Conservation (phyloP, 1,140 invertebrate genomes). For the Danaus plexippus region DNA sequence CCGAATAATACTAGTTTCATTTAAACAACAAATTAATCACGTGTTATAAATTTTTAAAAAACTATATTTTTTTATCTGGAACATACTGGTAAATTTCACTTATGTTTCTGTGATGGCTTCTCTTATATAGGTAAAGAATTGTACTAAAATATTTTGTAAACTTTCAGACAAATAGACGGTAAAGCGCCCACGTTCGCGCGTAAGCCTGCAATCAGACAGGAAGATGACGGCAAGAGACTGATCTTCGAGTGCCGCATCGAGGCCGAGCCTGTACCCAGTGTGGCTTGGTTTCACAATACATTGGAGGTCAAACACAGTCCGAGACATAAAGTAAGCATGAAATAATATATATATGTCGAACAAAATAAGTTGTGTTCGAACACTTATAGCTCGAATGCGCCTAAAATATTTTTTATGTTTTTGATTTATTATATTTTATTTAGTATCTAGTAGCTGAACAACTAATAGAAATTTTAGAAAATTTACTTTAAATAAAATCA, state of each 20-base stretch:
- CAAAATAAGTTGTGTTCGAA: too few species aligned
- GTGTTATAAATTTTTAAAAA: background rate
- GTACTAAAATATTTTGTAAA: background rate
- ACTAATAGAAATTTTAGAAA: too few species aligned
- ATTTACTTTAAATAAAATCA: too few species aligned
- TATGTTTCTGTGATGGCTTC: too few species aligned
- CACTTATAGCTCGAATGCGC: too few species aligned
- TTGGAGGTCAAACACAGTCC: slow-evolving; percentile 81
- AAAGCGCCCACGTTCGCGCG: slow-evolving; percentile 97
- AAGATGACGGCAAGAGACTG: slow-evolving; percentile 95
- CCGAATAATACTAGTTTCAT: too few species aligned
- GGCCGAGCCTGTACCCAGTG: slow-evolving; percentile 92
- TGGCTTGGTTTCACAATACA: slow-evolving; percentile 93
- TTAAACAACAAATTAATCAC: background rate
- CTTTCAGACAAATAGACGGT: slow-evolving; percentile 93
- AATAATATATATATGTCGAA: background rate
- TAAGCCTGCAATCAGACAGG: slow-evolving; percentile 96
- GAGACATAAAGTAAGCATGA: slow-evolving; percentile 82
- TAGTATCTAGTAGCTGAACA: too few species aligned
- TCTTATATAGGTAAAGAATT: too few species aligned
- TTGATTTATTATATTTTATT: too few species aligned
- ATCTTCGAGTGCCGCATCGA: slow-evolving; percentile 97
- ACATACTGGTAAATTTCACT: too few species aligned
- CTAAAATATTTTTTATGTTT: too few species aligned
- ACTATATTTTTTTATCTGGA: background rate